Base-by-base conservation (phyloP, 2,113 vertebrate genomes). In the Oncorhynchus gorbuscha region DNA sequence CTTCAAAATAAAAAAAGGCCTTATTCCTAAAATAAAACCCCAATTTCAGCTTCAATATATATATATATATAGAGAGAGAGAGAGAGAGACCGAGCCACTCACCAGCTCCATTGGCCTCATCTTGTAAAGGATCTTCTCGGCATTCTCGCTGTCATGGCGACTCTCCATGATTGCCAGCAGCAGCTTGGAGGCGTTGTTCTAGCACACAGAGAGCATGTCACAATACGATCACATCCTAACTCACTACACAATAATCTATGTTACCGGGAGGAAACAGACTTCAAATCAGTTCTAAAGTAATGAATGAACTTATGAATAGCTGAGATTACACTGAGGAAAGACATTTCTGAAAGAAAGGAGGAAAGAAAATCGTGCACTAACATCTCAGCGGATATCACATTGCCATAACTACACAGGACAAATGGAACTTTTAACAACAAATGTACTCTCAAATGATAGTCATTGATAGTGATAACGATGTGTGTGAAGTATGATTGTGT, bases 101-200 rank as follows among this genome's bases (percentile, higher is more conserved):
- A 99, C 98, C 93, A 99, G 91, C 83, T 99, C 98, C 62, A 88
- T 95, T 28, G 97, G 96, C 81, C 97, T 96, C 98, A 99, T 99
- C 93, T 99, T 99, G 88, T 94, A 96, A 77, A 99, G 95, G 81
- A 99, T 99, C 84, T 98, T 95, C 88, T 99, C 97, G 0, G 97
- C 97, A 0, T 99, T 99, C 90, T 99, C 98, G 0, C 97, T 97
- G 94, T 99, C 98, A 0, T 97, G 98, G 79, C 97, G 94, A 84
- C 98, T 99, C 89, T 99, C 98, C 98, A 99, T 99, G 81, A 99
- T 98, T 74, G 98, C 96, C 91, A 99, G 80, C 22, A 99, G 85
- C 72, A 99, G 96, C 86, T 98, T 99, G 82, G 97, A 99, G 71
- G 98, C 98, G 48, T 99, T 99, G 89, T 99, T 98, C 98, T 99